Evolutionary conservation across 2,888 invertebrate species (phyloP).

Genomic region (Caenorhabditis imperialis): DNA sequence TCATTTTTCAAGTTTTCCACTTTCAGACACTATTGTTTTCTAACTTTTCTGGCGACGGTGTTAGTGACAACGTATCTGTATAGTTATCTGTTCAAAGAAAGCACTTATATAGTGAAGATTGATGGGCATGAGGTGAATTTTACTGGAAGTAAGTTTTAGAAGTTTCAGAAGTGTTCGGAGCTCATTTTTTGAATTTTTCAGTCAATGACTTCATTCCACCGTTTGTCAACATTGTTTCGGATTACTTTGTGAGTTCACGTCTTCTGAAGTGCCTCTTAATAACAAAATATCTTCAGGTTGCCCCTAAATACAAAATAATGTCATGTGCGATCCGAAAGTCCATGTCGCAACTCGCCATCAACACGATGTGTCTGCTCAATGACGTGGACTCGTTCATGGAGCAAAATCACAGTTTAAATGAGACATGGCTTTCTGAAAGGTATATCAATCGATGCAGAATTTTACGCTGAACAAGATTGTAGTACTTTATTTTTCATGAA

Average conservation of each 20-base stretch:
- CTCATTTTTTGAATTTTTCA: neutral
- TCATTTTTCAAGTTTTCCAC: too few species aligned
- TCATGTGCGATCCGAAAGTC: slow-evolving; percentile 39
- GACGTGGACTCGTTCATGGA: slow-evolving; percentile 25
- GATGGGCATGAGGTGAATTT: slow-evolving; percentile 26
- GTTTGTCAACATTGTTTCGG: slow-evolving; percentile 41
- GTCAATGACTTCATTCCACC: slow-evolving; percentile 48
- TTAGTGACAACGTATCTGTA: slow-evolving; percentile 25
- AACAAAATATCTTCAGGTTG: slow-evolving; percentile 7
- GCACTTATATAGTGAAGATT: slow-evolving; percentile 9
- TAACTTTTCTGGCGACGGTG: neutral
- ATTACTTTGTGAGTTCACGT: slow-evolving; percentile 24
- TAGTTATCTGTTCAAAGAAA: slow-evolving; percentile 22
- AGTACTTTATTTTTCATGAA: neutral
- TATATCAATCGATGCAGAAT: too few species aligned
- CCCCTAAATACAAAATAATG: slow-evolving; percentile 28
- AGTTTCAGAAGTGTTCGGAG: neutral
- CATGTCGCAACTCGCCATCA: slow-evolving; percentile 33
- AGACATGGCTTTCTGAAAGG: slow-evolving; percentile 29
- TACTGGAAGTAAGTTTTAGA: slow-evolving; percentile 28
- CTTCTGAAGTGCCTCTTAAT: too few species aligned
- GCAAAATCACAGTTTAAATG: slow-evolving; percentile 28
- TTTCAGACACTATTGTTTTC: slow-evolving; percentile 17
- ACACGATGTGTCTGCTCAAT: slow-evolving; percentile 36
- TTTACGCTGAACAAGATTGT: neutral